A percentile compares a stretch with the other conserved stretches of the same genome.
These are phyloP conservation scores for Hippocampus mohnikei DNA, from an alignment of 2,113 vertebrate species.

Conservation along the genomic window DNA sequence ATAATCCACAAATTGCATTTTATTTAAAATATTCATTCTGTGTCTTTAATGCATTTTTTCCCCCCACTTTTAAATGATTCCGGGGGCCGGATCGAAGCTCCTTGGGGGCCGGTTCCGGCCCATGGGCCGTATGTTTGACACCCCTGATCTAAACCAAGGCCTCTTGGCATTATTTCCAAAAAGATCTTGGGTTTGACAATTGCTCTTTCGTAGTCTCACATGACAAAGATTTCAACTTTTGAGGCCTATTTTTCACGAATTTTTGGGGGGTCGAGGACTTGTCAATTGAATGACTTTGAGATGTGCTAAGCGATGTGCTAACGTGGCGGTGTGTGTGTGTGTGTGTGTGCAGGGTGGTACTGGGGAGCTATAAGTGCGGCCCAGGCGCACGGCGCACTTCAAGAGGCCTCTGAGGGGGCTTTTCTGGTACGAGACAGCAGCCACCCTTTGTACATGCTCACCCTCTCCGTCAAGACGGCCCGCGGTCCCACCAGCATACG, in stretches of 20 bases:
- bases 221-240: neutral
- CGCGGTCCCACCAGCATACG: conserved; percentile 94
- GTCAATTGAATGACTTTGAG: no score
- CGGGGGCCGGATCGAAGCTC: no score
- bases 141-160: neutral
- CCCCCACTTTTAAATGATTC: no score
- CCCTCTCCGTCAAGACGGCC: conserved; percentile 90
- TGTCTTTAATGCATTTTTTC: no score
- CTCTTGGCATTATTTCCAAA: neutral
- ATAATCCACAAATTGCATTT: no score
- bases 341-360: conserved; percentile 99
- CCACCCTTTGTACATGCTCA: conserved; percentile 94
- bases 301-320: conserved; percentile 4
- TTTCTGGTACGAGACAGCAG: conserved; percentile 96
- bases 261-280: no score
- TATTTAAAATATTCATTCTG: no score
- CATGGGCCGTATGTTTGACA: no score
- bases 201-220: neutral
- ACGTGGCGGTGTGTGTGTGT: conserved; percentile 44
- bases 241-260: neutral
- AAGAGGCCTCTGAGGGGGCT: conserved; percentile 88
- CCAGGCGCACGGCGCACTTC: conserved; percentile 90
- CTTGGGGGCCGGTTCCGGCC: no score
- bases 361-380: conserved; percentile 93
- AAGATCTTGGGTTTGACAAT: neutral